Evolutionary conservation across 2,888 invertebrate genomes (phyloP), one percentile per base, ranked within the genome.

Genomic region (Drosophila nigricruria): DNA sequence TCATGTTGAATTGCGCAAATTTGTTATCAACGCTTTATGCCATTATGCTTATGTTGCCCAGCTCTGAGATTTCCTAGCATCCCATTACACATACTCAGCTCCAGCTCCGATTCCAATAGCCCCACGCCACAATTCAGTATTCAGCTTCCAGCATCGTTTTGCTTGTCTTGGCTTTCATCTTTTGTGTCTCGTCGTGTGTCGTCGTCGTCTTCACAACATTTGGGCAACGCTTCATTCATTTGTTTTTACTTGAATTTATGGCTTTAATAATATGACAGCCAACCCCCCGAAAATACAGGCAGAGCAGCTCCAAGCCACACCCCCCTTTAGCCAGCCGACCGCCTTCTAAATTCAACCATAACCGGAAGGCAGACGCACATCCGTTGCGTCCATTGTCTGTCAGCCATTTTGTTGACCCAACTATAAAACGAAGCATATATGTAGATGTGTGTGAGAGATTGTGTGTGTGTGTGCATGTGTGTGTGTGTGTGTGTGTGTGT

Each of bases 1-100:
- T 86, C 88, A 86, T 83, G 90, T 89, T 88, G 90, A 90, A 91
- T 91, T 91, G 90, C 81, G 90, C 87, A 90, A 88, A 88, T 89
- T 89, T 90, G 88, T 91, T 90, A 89, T 89, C 91, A 86, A 89
- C 86, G 90, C 89, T 91, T 82, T 81, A 85, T 89, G 83, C 85
- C 90, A 89, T 89, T 90, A 87, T 82, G 81, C 84, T 83, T 84
- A 86, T 90, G 88, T 81, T 89, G 79, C 82, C 73, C 59, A 58
- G 58, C 50, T 59, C 75, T 67, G 76, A 67, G 79, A 75, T 79
- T 79, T 73, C 38, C 38, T 16, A 62, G 72, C 74, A 61, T 64
- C 69, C 64, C 66, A 75, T 77, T 64, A 66, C 72, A 59, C 66
- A 72, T 25, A 38, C 52, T n/a, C 58, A 54, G 52, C 53, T 27